Conservation (phyloP, 2,113 vertebrate species). For the Coturnix japonica region DNA sequence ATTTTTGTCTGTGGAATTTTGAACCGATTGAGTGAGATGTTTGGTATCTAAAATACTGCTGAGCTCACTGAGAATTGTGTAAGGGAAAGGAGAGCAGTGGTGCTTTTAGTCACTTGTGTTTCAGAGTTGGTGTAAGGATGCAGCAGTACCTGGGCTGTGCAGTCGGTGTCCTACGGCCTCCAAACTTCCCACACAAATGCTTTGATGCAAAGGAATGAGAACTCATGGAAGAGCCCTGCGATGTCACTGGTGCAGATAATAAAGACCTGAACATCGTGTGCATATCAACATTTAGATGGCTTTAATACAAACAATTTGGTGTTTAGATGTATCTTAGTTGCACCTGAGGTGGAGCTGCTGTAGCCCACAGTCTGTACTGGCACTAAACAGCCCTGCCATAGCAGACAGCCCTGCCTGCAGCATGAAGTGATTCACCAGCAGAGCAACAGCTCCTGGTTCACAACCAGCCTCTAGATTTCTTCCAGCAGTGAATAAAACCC, state of each 20-base stretch:
- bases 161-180: not conserved
- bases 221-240: not conserved
- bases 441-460: constrained; percentile 14
- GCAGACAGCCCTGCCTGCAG: not conserved
- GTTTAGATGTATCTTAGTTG: not conserved
- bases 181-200: not conserved
- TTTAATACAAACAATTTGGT: not conserved
- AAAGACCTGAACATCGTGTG: not conserved
- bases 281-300: not conserved
- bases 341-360: not conserved
- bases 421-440: not conserved
- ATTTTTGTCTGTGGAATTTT: constrained; percentile 42
- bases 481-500: constrained; percentile 48
- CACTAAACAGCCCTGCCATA: not conserved
- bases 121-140: not conserved
- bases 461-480: constrained; percentile 8
- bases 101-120: not conserved
- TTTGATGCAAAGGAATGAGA: not conserved
- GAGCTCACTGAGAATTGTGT: not conserved
- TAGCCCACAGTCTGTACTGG: not conserved
- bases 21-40: not conserved
- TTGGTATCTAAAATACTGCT: not conserved
- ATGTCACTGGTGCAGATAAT: not conserved
- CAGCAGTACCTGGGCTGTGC: not conserved
- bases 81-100: not conserved